These are phyloP conservation scores for Smittia sp. DNA, from an alignment of 2,888 invertebrate genomes.

Conservation along the genomic window DNA sequence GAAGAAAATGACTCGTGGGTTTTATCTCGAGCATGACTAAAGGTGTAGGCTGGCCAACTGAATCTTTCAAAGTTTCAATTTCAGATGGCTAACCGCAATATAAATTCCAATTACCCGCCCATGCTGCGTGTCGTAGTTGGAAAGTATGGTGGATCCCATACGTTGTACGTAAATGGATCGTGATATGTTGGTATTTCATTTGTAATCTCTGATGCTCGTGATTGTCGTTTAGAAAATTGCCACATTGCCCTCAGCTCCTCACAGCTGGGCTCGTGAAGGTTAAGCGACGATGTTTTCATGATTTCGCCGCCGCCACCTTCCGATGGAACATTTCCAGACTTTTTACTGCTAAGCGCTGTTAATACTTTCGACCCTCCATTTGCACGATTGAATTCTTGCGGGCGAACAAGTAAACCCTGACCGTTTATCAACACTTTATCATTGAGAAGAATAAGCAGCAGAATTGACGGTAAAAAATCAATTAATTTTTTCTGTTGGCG, in stretches of 20 bases:
- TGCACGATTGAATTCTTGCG: slow-evolving; percentile 32
- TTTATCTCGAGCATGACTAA: too few relatives aligned
- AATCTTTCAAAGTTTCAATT: too few relatives aligned
- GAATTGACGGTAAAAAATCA: slow-evolving; percentile 33
- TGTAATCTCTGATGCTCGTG: slow-evolving; percentile 79
- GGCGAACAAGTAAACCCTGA: slow-evolving; percentile 14
- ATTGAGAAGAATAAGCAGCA: slow-evolving; percentile 34
- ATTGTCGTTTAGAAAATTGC: slow-evolving; percentile 74
- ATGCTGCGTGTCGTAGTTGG: slow-evolving; percentile 54
- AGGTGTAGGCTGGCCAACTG: too few relatives aligned
- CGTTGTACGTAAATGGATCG: slow-evolving; percentile 77
- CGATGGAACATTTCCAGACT: background rate
- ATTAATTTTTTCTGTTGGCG: slow-evolving; percentile 16
- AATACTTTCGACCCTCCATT: background rate
- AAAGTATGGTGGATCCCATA: slow-evolving; percentile 72
- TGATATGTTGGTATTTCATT: slow-evolving; percentile 82
- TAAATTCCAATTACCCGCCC: slow-evolving; percentile 58
- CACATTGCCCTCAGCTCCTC: slow-evolving; percentile 88
- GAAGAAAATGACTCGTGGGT: too few relatives aligned
- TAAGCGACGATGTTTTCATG: slow-evolving; percentile 49
- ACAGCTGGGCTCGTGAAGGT: slow-evolving; percentile 70
- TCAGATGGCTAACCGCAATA: too few relatives aligned
- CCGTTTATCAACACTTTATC: slow-evolving; percentile 32
- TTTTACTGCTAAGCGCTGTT: slow-evolving; percentile 22
- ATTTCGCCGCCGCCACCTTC: slow-evolving; percentile 47